Evolutionary conservation across 2,888 invertebrate species (phyloP).

Genomic region (Parapristionchus giblindavisi): DNA sequence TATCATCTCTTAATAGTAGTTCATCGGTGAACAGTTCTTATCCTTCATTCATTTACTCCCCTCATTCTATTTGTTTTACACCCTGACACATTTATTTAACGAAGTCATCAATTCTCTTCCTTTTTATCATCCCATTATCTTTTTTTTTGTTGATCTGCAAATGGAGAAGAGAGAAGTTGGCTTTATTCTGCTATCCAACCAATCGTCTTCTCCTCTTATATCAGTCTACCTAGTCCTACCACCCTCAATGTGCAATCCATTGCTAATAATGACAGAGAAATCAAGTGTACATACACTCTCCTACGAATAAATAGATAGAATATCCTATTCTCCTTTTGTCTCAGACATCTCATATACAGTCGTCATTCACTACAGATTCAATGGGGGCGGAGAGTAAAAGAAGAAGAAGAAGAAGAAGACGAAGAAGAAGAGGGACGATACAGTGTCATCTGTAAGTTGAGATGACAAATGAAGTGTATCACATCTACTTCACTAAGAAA

Average conservation of each 20-base stretch:
- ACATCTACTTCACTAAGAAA: slow-evolving; percentile 13
- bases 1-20: background rate
- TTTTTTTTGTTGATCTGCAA: background rate
- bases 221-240: too few relatives aligned
- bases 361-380: background rate
- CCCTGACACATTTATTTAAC: slow-evolving; percentile 37
- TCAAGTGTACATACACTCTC: too few relatives aligned
- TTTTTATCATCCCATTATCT: slow-evolving; percentile 12
- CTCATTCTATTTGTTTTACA: slow-evolving; percentile 36
- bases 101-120: slow-evolving; percentile 26
- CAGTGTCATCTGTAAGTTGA: slow-evolving; percentile 22
- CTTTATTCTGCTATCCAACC: slow-evolving; percentile 11
- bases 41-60: background rate
- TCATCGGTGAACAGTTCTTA: background rate
- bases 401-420: too few relatives aligned
- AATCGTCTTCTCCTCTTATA: too few relatives aligned
- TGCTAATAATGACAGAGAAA: too few relatives aligned
- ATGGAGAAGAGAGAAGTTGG: slow-evolving; percentile 35
- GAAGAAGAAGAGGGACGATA: too few relatives aligned
- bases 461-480: slow-evolving; percentile 20
- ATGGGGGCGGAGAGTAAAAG: background rate
- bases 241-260: background rate
- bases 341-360: too few relatives aligned
- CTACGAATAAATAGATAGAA: background rate
- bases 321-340: background rate